These are phyloP conservation scores for Lucinisca nassula DNA, from an alignment of 2,888 invertebrate genomes.

Conservation along the genomic window DNA sequence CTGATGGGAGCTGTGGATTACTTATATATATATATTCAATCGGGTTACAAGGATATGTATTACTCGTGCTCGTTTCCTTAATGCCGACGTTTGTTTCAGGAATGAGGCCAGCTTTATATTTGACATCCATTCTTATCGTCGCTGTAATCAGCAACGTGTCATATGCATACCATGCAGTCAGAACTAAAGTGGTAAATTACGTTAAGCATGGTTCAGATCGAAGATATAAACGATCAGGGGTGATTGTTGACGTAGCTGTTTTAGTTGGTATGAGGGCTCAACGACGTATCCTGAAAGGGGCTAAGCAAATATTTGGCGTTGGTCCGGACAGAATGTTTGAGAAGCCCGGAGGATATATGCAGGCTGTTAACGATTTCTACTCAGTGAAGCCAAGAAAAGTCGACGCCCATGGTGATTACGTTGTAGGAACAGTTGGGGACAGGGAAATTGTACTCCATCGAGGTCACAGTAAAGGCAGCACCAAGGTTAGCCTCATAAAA, in stretches of 20 bases:
- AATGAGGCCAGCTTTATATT: too few relatives aligned
- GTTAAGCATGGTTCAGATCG: too few relatives aligned
- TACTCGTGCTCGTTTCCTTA: too few relatives aligned
- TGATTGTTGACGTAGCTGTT: not conserved
- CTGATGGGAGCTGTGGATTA: too few relatives aligned
- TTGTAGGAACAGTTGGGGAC: not conserved
- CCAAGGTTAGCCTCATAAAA: not conserved
- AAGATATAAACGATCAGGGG: too few relatives aligned
- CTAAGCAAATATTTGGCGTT: not conserved
- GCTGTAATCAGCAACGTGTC: too few relatives aligned
- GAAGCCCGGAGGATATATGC: not conserved
- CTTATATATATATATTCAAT: too few relatives aligned
- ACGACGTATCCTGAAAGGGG: not conserved
- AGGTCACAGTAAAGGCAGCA: not conserved
- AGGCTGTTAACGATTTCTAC: not conserved
- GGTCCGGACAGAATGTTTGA: not conserved
- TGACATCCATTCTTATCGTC: too few relatives aligned
- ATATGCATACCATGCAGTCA: too few relatives aligned
- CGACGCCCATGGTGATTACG: not conserved
- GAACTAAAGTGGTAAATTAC: too few relatives aligned
- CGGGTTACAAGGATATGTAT: too few relatives aligned
- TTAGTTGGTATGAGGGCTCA: not conserved
- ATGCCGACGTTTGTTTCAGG: too few relatives aligned
- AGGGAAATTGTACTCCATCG: not conserved
- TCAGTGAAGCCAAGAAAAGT: not conserved